A percentile compares a stretch with the other conserved stretches of the same genome.
Evolutionary conservation across 2,113 vertebrate genomes (phyloP).

Genomic region (Ptilorrhoa leucosticta): DNA sequence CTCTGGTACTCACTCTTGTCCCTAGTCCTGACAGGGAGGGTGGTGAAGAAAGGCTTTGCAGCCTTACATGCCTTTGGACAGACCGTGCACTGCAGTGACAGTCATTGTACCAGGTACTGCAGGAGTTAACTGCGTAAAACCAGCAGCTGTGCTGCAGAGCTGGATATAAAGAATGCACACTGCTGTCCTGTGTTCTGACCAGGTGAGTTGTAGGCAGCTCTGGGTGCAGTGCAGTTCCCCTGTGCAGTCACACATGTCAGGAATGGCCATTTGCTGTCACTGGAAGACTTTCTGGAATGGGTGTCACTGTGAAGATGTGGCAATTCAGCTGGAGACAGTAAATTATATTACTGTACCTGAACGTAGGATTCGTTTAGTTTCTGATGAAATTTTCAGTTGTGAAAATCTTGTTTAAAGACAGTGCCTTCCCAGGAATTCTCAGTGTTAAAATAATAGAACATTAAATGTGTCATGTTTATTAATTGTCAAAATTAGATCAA

Average conservation of each 20-base stretch:
- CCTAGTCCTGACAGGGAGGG: neutral
- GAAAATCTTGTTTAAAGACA: neutral
- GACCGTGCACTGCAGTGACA: fast-evolving
- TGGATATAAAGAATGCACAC: neutral
- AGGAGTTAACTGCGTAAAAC: neutral
- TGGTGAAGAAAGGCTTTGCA: neutral
- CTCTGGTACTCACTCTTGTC: neutral
- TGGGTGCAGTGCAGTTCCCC: neutral
- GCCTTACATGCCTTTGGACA: neutral
- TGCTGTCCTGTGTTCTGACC: neutral
- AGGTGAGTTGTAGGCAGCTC: neutral
- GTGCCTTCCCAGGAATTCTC: neutral
- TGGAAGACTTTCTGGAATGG: neutral
- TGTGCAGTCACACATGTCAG: neutral
- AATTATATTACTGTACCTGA: neutral
- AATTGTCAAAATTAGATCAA: constrained; percentile 48
- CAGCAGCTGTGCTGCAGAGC: neutral
- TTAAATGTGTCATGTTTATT: constrained; percentile 33
- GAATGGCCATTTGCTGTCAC: neutral
- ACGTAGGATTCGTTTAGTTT: neutral
- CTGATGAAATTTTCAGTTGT: neutral
- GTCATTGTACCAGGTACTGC: neutral
- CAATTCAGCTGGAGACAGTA: neutral
- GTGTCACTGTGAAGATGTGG: neutral
- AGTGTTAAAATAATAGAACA: neutral